Evolutionary conservation across 2,888 invertebrate species (phyloP), one percentile per base, ranked within the genome.

Genomic region (Notodonta dromedarius): DNA sequence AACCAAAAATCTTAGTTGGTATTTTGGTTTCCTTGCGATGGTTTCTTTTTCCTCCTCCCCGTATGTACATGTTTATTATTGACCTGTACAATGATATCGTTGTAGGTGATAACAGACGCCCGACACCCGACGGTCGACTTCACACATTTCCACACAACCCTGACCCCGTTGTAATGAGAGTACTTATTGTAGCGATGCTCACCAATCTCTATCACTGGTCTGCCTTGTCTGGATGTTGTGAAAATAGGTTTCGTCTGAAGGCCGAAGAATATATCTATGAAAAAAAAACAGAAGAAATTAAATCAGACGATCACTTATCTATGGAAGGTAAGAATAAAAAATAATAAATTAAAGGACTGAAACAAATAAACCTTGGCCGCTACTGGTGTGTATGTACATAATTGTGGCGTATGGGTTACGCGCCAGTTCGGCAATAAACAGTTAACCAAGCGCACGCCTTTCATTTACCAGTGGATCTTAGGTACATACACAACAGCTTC

Each of bases 201-300:
- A 1, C 85, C 84, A 4, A 83, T 44, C 13, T 78, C 62, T 56
- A 88, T 75, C 32, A 86, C 86, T 0, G 87, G 87, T 5, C 74
- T 79, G 0, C 84, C 85, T 8, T 40, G 7, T 9, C 62, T 60
- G n/a, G 70, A 73, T 2, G 67, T 67, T 7, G 61, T 56, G 44
- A 66, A 70, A 7, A 58, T 2, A 7, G 46, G 46, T 46, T 46
- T 46, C 1, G 5, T 5, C 4, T 46, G 5, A n/a, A 13, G 13
- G 46, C 1, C 13, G 13, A 13, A 5, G 5, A 46, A 46, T 5
- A 42, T 11, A 42, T n/a, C 46, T 46, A 6, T 46, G 13, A n/a
- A 11, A n/a, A 44, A n/a, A 44, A 44, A 46, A n/a, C n/a, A 46
- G 5, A 46, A 46, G n/a, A 46, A 35, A 35, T 35, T 3, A 35